phyloP scores from a whole-genome alignment of 2,888 invertebrate genomes.

The Pseudococcus longispinus region DNA sequence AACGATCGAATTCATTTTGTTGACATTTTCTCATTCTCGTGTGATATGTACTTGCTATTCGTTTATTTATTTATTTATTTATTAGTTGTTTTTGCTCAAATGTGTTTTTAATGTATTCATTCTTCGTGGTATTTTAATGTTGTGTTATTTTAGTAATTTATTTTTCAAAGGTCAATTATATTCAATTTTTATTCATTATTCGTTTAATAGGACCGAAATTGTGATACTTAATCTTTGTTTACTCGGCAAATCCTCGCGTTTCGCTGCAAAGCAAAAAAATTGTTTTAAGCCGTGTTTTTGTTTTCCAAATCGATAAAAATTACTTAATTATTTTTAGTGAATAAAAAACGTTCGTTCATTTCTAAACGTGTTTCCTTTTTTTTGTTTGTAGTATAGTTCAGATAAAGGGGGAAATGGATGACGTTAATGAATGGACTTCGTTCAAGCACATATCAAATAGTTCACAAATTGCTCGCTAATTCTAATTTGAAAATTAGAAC shows the following conservation, averaged over 20 bases:
- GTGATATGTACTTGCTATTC: neutral
- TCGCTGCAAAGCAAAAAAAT: neutral
- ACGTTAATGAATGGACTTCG: neutral
- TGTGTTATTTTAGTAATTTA: neutral
- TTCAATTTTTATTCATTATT: neutral
- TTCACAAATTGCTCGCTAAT: neutral
- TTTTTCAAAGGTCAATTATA: neutral
- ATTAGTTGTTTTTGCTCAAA: neutral
- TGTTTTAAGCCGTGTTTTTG: neutral
- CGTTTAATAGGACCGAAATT: neutral
- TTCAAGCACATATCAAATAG: neutral
- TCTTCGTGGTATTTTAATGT: neutral
- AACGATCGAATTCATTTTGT: no score
- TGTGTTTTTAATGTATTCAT: neutral
- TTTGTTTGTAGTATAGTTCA: neutral
- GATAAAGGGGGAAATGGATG: neutral
- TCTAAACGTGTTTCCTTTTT: neutral
- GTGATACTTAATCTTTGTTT: neutral
- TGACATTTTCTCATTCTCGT: neutral
- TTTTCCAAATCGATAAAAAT: neutral
- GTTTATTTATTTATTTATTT: neutral
- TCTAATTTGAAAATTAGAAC: neutral
- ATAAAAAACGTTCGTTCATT: neutral
- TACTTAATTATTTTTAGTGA: neutral
- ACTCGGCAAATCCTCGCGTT: neutral